These are phyloP conservation scores for Bugula neritina DNA, from an alignment of 2,888 invertebrate species.

Conservation along the genomic window DNA sequence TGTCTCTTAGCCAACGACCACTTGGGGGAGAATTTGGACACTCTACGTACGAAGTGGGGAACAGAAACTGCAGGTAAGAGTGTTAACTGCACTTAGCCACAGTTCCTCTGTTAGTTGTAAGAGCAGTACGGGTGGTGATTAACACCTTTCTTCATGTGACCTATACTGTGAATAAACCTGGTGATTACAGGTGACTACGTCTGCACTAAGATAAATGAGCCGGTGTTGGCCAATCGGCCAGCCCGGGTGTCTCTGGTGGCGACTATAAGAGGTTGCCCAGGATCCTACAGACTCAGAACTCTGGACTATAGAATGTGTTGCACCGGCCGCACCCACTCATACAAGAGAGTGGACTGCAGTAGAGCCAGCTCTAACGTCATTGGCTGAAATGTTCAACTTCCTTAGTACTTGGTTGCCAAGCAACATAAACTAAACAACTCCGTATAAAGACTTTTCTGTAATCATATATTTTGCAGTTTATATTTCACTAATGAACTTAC, in stretches of 20 bases:
- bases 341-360: neutral
- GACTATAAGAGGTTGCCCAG: neutral
- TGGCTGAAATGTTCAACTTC: neutral
- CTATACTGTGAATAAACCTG: no score
- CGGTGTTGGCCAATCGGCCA: neutral
- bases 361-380: neutral
- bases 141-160: no score
- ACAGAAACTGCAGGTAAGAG: neutral
- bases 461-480: no score
- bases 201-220: neutral
- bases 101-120: neutral
- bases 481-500: no score
- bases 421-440: no score
- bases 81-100: neutral
- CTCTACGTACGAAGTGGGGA: neutral
- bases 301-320: neutral
- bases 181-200: constrained; percentile 19
- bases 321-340: neutral
- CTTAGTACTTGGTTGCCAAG: no score
- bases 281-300: neutral
- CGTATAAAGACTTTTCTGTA: no score
- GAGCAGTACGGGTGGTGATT: no score
- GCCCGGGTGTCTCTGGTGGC: neutral
- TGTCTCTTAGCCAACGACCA: neutral
- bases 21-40: neutral